Percentiles rank a stretch among this genome's conserved stretches.
Conservation (phyloP, 2,888 invertebrate genomes). For the Drosophila mayaguana region DNA sequence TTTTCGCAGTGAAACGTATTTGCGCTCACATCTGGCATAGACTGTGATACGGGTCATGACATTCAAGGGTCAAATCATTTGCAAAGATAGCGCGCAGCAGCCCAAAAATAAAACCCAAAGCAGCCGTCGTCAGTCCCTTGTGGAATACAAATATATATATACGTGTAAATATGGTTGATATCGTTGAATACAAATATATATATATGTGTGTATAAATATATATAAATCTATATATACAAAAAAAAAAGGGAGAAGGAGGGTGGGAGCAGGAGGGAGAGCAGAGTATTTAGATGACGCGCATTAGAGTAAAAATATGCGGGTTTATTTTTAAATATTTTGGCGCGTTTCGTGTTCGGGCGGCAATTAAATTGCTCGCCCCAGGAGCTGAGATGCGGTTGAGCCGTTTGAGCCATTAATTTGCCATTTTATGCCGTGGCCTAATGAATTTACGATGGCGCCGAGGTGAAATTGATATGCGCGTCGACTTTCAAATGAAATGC, state of each 20-base stretch:
- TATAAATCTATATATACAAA: constrained; percentile 1
- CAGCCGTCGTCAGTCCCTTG: constrained; percentile 3
- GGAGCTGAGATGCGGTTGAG: constrained; percentile 36
- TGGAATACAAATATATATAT: constrained; percentile 4
- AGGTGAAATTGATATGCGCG: constrained; percentile 34
- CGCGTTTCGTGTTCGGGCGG: constrained; percentile 19
- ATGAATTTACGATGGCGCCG: constrained; percentile 63
- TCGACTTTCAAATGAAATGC: constrained; percentile 13
- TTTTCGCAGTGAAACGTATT: constrained; percentile 17
- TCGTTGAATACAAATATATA: too few relatives aligned
- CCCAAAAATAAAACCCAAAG: constrained; percentile 35
- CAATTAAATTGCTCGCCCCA: constrained; percentile 47
- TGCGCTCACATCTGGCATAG: not conserved
- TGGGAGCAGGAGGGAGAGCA: too few relatives aligned
- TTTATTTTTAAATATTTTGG: constrained; percentile 50
- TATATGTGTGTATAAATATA: not conserved
- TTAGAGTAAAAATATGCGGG: constrained; percentile 56
- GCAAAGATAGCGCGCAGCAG: constrained; percentile 25
- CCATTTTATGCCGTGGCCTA: constrained; percentile 52
- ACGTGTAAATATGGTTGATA: too few relatives aligned
- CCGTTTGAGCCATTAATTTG: constrained; percentile 68
- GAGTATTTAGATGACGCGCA: constrained; percentile 9
- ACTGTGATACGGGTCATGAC: constrained; percentile 45
- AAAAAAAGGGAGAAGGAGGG: not conserved
- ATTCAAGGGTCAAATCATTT: constrained; percentile 68